Conservation (phyloP, 2,797 vertebrate genomes). For the Takifugu ocellatus region DNA sequence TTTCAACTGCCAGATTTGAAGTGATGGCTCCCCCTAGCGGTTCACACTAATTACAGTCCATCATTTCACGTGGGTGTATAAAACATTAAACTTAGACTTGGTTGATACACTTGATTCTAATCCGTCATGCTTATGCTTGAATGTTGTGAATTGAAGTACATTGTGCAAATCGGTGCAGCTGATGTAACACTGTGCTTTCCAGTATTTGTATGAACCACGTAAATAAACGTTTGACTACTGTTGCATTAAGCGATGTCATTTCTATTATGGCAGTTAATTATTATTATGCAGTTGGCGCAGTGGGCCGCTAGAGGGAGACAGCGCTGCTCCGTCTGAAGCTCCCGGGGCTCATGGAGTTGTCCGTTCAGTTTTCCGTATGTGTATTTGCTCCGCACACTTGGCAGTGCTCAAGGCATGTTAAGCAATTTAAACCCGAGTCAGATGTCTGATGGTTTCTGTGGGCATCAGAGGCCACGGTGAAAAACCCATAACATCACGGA, state of each 20-base stretch:
- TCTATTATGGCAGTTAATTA: slow-evolving; percentile 6
- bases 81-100: no score
- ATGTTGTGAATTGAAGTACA: no score
- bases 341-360: not conserved
- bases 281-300: not conserved
- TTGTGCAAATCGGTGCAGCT: not conserved
- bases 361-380: not conserved
- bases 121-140: no score
- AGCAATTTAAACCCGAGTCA: not conserved
- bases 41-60: not conserved
- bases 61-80: not conserved
- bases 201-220: slow-evolving; percentile 1
- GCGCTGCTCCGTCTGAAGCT: slow-evolving; percentile 15
- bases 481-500: slow-evolving; percentile 24
- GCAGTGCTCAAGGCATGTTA: not conserved
- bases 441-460: slow-evolving; percentile 10
- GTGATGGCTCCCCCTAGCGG: slow-evolving; percentile 53
- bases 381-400: no score
- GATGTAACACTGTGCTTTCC: slow-evolving; percentile 16
- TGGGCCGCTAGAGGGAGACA: slow-evolving; percentile 56
- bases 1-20: slow-evolving; percentile 10
- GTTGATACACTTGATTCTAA: no score
- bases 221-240: slow-evolving; percentile 31
- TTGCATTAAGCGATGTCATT: not conserved
- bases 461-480: slow-evolving; percentile 11